Evolutionary conservation across 1,140 invertebrate species (phyloP).

Genomic region (Mercenaria mercenaria): DNA sequence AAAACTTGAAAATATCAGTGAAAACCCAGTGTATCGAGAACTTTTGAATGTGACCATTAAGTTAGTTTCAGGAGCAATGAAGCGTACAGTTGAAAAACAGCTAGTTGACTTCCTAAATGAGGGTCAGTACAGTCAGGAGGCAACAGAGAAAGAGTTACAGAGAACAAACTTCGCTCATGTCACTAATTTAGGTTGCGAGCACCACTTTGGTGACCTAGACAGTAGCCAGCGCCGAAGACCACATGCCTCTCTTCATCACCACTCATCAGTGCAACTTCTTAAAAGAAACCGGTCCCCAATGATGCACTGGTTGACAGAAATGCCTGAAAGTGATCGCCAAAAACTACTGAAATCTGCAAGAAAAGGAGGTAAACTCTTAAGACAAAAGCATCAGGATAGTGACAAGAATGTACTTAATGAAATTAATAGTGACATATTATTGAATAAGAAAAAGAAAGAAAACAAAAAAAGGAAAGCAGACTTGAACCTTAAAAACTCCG

Average conservation of each 20-base stretch:
- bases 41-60: not conserved
- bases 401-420: not conserved
- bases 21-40: too few species aligned
- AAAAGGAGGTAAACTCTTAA: not conserved
- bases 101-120: not conserved
- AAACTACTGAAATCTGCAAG: not conserved
- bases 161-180: not conserved
- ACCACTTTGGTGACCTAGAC: conserved; percentile 60
- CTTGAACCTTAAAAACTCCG: too few species aligned
- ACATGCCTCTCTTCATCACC: conserved; percentile 28
- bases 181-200: conserved; percentile 36
- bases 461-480: not conserved
- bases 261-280: conserved; percentile 9
- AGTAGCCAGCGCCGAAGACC: conserved; percentile 41
- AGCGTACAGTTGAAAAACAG: not conserved
- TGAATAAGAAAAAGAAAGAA: not conserved
- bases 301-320: not conserved
- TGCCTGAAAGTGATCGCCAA: not conserved
- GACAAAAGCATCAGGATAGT: not conserved
- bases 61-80: not conserved
- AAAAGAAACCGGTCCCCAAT: not conserved
- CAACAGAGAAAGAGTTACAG: not conserved
- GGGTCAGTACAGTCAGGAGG: not conserved
- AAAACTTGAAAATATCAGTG: too few species aligned
- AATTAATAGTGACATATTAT: not conserved